These are phyloP conservation scores for Ganaspis brasiliensis DNA, from an alignment of 2,888 invertebrate species.

Conservation along the genomic window DNA sequence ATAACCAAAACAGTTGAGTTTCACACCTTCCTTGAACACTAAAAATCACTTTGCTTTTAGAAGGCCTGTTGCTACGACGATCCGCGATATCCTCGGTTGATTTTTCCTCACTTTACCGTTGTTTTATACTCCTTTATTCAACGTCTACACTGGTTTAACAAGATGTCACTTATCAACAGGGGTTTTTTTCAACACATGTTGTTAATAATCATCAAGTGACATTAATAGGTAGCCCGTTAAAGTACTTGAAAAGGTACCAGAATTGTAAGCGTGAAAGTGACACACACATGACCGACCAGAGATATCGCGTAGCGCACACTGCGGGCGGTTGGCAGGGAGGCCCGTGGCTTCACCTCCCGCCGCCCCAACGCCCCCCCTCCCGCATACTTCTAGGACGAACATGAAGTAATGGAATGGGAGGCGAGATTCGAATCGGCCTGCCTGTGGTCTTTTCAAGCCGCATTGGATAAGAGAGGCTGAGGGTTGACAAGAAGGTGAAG, in stretches of 20 bases:
- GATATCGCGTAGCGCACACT: slow-evolving; percentile 80
- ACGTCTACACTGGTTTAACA: slow-evolving; percentile 12
- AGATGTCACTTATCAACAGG: slow-evolving; percentile 21
- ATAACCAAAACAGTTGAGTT: slow-evolving; percentile 31
- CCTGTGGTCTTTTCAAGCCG: slow-evolving; percentile 11
- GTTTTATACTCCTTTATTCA: slow-evolving; percentile 7
- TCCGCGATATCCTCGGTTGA: slow-evolving; percentile 29
- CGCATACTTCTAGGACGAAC: slow-evolving; percentile 31
- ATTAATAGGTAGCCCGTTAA: slow-evolving; percentile 59
- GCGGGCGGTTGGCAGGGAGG: slow-evolving; percentile 74
- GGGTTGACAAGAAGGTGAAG: slow-evolving; percentile 3
- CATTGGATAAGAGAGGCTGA: not conserved
- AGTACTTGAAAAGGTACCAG: slow-evolving; percentile 65
- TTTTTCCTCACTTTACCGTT: slow-evolving; percentile 15
- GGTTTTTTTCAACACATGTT: slow-evolving; percentile 5
- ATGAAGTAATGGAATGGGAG: not conserved
- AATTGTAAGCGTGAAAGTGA: slow-evolving; percentile 70
- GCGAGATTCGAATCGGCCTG: slow-evolving; percentile 36
- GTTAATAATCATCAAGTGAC: not conserved
- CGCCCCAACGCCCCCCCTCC: slow-evolving; percentile 46
- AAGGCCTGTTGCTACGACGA: slow-evolving; percentile 1
- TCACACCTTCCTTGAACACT: slow-evolving; percentile 2
- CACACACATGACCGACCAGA: slow-evolving; percentile 77
- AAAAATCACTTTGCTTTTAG: slow-evolving; percentile 14
- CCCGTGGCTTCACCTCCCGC: slow-evolving; percentile 63